Evolutionary conservation across 2,888 invertebrate genomes (phyloP).

Genomic region (Monochamus alternatus): DNA sequence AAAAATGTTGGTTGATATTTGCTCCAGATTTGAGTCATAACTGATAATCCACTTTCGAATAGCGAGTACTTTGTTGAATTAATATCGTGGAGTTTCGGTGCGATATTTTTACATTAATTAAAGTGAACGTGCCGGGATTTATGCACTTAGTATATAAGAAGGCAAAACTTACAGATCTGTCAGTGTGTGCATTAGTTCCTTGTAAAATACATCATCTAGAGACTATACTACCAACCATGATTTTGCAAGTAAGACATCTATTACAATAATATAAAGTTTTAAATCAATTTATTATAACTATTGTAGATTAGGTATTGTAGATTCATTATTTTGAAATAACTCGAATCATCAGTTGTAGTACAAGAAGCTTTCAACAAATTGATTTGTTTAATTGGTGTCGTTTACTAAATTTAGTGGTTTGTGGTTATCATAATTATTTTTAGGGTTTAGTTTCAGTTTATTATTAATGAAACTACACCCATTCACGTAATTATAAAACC

Average conservation of each 20-base stretch:
- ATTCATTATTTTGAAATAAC: no score
- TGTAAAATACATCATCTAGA: constrained; percentile 30
- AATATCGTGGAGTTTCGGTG: constrained; percentile 45
- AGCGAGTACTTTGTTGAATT: constrained; percentile 49
- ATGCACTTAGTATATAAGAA: constrained; percentile 50
- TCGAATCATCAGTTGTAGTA: no score
- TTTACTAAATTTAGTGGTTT: no score
- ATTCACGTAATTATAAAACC: no score
- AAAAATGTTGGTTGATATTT: constrained; percentile 10
- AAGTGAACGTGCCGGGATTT: constrained; percentile 50
- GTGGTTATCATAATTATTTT: no score
- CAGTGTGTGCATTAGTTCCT: constrained; percentile 48
- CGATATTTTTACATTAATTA: constrained; percentile 48
- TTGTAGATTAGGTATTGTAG: no score
- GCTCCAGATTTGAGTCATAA: constrained; percentile 28
- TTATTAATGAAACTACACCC: no score
- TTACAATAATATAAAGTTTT: not conserved
- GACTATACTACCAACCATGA: constrained; percentile 33
- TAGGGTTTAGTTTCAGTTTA: not conserved
- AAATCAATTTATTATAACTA: not conserved
- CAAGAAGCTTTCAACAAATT: no score
- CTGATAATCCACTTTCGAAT: constrained; percentile 48
- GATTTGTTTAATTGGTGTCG: no score
- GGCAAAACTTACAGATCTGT: constrained; percentile 35
- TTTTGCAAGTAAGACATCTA: constrained; percentile 46